Conservation (phyloP, 2,888 invertebrate species). For the Suillia variegata region DNA sequence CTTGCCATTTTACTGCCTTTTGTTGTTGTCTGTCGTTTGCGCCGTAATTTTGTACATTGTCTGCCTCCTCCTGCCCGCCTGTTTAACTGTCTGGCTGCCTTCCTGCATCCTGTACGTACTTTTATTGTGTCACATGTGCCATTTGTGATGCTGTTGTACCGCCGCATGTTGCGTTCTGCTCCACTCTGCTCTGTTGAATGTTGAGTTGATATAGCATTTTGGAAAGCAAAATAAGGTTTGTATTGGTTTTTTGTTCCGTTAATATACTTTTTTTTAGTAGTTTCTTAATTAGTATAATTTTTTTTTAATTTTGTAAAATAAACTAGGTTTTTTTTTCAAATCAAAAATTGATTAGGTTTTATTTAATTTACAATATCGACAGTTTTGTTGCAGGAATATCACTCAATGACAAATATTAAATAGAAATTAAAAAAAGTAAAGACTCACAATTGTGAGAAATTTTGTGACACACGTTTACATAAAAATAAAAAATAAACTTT, state of each 20-base stretch:
- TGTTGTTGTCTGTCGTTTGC: constrained; percentile 25
- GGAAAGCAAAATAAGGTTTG: constrained; percentile 84
- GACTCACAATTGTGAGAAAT: no score
- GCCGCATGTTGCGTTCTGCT: constrained; percentile 29
- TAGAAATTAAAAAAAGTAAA: no score
- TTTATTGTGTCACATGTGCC: constrained; percentile 23
- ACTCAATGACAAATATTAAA: no score
- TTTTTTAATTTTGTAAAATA: constrained; percentile 2
- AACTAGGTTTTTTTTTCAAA: background rate
- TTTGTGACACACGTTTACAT: no score
- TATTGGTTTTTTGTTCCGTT: constrained; percentile 21
- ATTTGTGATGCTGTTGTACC: no score
- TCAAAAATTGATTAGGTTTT: background rate
- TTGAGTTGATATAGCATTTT: constrained; percentile 67
- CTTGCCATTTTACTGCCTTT: constrained; percentile 18
- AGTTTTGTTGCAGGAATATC: no score
- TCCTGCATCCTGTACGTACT: constrained; percentile 6
- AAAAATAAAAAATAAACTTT: no score
- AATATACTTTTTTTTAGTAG: constrained; percentile 11
- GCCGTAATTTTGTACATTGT: constrained; percentile 30
- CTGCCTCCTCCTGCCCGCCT: constrained; percentile 30
- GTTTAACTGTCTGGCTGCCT: constrained; percentile 33
- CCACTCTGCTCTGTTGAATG: constrained; percentile 7
- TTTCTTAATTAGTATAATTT: constrained; percentile 9
- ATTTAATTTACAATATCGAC: background rate